Percentiles rank a stretch among this genome's conserved stretches.
phyloP scores from a whole-genome alignment of 2,797 vertebrate genomes.

The Hippoglossus hippoglossus region DNA sequence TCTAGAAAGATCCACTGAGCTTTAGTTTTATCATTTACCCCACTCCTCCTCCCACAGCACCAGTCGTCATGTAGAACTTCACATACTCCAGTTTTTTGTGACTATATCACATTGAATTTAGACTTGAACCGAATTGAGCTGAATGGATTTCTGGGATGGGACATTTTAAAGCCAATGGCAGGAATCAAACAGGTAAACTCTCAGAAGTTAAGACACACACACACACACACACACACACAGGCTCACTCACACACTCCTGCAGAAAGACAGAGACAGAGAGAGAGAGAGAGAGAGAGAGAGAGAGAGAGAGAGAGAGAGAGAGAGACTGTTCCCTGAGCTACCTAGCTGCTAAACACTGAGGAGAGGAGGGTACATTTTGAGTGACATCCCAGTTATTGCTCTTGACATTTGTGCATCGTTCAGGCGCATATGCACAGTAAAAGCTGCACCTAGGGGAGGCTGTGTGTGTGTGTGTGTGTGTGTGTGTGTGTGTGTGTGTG shows the following conservation, averaged over 20 bases:
- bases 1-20: background rate
- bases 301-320: background rate
- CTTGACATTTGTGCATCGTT: slow-evolving; percentile 82
- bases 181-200: slow-evolving; percentile 12
- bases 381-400: slow-evolving; percentile 79
- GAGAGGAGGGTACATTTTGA: slow-evolving; percentile 65
- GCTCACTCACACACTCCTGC: background rate
- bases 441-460: slow-evolving; percentile 72
- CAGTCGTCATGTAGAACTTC: background rate
- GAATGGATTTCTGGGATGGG: background rate
- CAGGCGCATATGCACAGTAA: slow-evolving; percentile 71
- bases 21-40: background rate
- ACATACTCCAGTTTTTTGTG: background rate
- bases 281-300: background rate
- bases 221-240: background rate
- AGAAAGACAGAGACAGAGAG: background rate
- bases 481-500: slow-evolving; percentile 13
- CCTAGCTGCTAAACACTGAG: slow-evolving; percentile 67
- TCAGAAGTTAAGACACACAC: background rate
- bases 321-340: slow-evolving; percentile 50
- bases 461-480: slow-evolving; percentile 30
- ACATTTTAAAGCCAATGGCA: background rate
- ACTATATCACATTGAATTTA: background rate
- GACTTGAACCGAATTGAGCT: background rate
- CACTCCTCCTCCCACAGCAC: background rate